Evolutionary conservation across 2,888 invertebrate species (phyloP), one percentile per base, ranked within the genome.

Genomic region (Linnaemya tessellans): DNA sequence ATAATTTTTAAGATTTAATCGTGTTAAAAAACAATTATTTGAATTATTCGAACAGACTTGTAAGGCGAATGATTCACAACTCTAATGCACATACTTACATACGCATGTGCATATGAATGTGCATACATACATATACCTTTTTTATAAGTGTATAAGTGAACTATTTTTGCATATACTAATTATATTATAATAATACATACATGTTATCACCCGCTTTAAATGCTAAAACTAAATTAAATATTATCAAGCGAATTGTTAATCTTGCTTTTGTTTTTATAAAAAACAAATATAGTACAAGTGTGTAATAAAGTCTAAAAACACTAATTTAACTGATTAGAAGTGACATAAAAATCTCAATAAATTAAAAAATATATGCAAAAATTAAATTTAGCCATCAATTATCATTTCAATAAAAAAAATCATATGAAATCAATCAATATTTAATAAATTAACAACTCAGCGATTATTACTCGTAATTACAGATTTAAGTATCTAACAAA

Each of bases 291-390:
- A 56, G 38, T 15, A 65, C 67, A 41, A 79, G 54, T 43, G 30
- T 80, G 68, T 49, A 46, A 58, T 25, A 56, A 11, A n/a, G 15
- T 25, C 25, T 25, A 30, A 58, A 56, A 51, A 25, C 8, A 15
- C 8, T 7, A 30, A 43, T 43, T 58, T 41, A 67, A 51, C 68
- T 75, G 81, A 81, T 80, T 80, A 80, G 30, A 74, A 56, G 38
- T 74, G 80, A 51, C 80, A 81, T 68, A 75, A 51, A 75, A 68
- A 74, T 68, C 60, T 74, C 58, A 74, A 54, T 70, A 88, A 87
- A 64, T 5, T 46, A 41, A 71, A 64, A 43, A 56, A 67, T 70
- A 84, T 1, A n/a, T 30, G 30, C n/a, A 73, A 80, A 77, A 84
- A 20, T 30, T 43, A 41, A 11, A 41, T 8, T 10, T 9, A 41